Evolutionary conservation across 2,888 invertebrate genomes (phyloP).

Genomic region (Cristatella mucedo): DNA sequence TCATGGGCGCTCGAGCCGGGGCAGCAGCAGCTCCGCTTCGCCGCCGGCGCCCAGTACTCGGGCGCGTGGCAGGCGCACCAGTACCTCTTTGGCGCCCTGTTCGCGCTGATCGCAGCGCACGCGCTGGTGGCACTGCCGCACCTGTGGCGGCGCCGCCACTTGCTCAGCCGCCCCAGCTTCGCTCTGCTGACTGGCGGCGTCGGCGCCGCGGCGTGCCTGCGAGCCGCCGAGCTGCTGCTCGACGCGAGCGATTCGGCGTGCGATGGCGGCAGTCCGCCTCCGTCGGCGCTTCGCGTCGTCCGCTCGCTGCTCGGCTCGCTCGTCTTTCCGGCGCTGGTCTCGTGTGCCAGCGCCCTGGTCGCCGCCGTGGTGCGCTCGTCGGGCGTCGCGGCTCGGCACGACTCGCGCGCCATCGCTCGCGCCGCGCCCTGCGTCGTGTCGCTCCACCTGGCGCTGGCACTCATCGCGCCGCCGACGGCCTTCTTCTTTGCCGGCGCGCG

Average conservation of each 20-base stretch:
- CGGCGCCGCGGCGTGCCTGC: constrained; percentile 45
- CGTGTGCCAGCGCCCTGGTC: constrained; percentile 73
- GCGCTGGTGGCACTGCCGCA: constrained; percentile 70
- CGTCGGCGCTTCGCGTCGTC: no score
- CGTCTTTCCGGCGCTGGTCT: constrained; percentile 68
- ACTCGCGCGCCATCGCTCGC: constrained; percentile 62
- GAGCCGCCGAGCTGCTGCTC: constrained; percentile 68
- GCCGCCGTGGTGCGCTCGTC: constrained; percentile 62
- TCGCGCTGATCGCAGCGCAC: constrained; percentile 64
- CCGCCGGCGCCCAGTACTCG: no score
- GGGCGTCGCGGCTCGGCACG: constrained; percentile 61
- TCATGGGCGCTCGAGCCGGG: no score
- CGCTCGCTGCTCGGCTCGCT: constrained; percentile 68
- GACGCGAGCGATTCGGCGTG: constrained; percentile 86
- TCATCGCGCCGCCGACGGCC: constrained; percentile 55
- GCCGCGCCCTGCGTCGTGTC: constrained; percentile 46
- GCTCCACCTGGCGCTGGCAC: constrained; percentile 60
- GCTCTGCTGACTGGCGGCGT: constrained; percentile 66
- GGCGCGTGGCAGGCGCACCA: constrained; percentile 88
- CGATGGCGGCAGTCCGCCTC: constrained; percentile 59
- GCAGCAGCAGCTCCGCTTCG: no score
- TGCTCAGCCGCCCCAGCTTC: constrained; percentile 73
- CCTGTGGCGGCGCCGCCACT: constrained; percentile 66
- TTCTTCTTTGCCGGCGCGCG: constrained; percentile 20
- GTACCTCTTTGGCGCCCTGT: constrained; percentile 67